These are phyloP conservation scores for Drosophila setifemur DNA, from an alignment of 1,140 invertebrate species.

Conservation along the genomic window DNA sequence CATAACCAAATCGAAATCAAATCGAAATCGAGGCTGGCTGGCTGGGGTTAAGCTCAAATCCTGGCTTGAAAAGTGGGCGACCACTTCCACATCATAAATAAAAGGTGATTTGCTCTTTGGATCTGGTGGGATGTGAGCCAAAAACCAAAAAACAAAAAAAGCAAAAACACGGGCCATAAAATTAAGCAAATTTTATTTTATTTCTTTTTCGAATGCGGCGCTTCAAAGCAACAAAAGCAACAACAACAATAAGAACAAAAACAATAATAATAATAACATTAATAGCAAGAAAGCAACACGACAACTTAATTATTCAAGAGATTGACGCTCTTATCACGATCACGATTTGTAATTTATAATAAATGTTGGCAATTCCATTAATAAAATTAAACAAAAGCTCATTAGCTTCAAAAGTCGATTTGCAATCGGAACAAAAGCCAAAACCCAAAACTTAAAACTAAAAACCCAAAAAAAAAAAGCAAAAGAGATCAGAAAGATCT, in stretches of 20 bases:
- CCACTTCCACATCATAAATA: slow-evolving; percentile 68
- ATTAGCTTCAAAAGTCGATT: slow-evolving; percentile 62
- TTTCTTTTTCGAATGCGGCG: slow-evolving; percentile 38
- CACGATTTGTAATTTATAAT: slow-evolving; percentile 79
- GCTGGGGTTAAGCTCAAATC: background rate
- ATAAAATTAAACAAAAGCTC: slow-evolving; percentile 78
- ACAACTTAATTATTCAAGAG: slow-evolving; percentile 76
- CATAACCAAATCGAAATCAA: background rate
- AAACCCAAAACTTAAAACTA: background rate
- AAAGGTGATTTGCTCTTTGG: slow-evolving; percentile 63
- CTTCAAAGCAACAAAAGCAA: slow-evolving; percentile 51
- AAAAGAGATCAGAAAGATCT: background rate
- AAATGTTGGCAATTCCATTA: slow-evolving; percentile 80
- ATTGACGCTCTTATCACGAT: slow-evolving; percentile 70
- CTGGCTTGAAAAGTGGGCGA: too few species aligned
- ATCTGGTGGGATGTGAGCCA: slow-evolving; percentile 25
- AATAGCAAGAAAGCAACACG: slow-evolving; percentile 49
- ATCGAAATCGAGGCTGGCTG: background rate
- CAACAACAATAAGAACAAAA: slow-evolving; percentile 10
- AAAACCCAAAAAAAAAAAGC: background rate
- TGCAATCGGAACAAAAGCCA: slow-evolving; percentile 31
- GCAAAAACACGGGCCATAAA: slow-evolving; percentile 57
- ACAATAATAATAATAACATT: slow-evolving; percentile 18
- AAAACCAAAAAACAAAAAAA: slow-evolving; percentile 5
- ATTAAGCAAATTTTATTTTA: slow-evolving; percentile 59